A percentile compares a stretch with the other conserved stretches of the same genome.
These are phyloP conservation scores for Agelas oroides DNA, from an alignment of 37 sponge, comb jelly and placozoan species.

Conservation along the genomic window DNA sequence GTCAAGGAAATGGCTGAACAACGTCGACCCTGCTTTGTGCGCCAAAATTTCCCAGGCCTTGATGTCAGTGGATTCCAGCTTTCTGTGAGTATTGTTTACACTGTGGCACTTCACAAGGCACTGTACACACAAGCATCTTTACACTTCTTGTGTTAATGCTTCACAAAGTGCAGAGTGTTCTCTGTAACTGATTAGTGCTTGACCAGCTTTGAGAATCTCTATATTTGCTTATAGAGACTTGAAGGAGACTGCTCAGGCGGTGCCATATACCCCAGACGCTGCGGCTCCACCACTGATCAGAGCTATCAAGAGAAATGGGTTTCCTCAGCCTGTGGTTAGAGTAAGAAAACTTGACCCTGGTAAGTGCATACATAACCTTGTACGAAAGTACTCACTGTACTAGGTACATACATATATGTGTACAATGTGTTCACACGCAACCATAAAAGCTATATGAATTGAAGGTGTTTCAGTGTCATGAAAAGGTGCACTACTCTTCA, in stretches of 20 bases:
- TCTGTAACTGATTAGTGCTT: no score
- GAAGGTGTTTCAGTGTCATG: no score
- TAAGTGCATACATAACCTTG: no score
- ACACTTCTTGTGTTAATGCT: no score
- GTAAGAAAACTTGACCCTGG: constrained; percentile 55
- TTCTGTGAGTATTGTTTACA: constrained; percentile 70
- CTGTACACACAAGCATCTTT: no score
- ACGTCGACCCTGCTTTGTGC: constrained; percentile 20
- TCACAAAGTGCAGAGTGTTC: no score
- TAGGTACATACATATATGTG: no score
- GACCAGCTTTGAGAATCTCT: no score
- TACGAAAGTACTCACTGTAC: no score
- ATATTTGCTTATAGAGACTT: constrained; percentile 24
- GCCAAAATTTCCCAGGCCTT: constrained; percentile 51
- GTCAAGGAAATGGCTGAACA: constrained; percentile 39
- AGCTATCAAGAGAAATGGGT: constrained; percentile 24
- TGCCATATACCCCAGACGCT: constrained; percentile 23
- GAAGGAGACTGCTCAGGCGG: constrained; percentile 32
- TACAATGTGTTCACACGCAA: no score
- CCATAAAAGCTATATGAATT: no score
- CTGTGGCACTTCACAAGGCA: background rate
- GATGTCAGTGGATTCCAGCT: constrained; percentile 51
- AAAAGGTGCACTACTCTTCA: no score
- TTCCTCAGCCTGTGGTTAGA: constrained; percentile 41
- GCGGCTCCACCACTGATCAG: constrained; percentile 55